Evolutionary conservation across 2,888 invertebrate genomes (phyloP).

Genomic region (Malthinus seriepunctatus): DNA sequence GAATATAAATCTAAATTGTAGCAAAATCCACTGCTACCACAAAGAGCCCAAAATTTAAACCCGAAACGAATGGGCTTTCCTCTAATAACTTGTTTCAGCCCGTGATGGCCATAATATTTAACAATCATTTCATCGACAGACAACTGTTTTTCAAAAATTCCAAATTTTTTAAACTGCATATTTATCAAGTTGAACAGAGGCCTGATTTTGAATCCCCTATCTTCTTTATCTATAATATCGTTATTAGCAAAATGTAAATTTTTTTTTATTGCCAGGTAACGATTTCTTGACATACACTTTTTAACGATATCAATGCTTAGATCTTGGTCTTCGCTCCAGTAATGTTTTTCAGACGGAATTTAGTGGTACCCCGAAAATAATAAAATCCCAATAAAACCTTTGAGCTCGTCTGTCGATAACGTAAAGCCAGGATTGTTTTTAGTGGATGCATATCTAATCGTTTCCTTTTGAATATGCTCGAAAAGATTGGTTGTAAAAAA

Average conservation of each 20-base stretch:
- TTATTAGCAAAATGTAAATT: neutral
- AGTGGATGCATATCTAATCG: neutral
- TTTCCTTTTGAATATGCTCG: neutral
- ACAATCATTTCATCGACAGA: conserved; percentile 23
- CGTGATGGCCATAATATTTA: conserved; percentile 14
- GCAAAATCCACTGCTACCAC: conserved; percentile 12
- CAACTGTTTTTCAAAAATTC: conserved; percentile 3
- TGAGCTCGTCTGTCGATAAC: neutral
- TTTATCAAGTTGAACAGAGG: neutral
- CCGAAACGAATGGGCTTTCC: conserved; percentile 20
- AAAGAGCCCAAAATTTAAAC: conserved; percentile 19
- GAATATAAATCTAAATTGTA: conserved; percentile 26
- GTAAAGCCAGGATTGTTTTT: too few species aligned
- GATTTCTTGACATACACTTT: neutral
- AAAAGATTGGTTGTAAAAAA: neutral
- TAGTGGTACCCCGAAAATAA: conserved; percentile 1
- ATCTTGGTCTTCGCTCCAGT: neutral
- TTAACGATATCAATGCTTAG: neutral
- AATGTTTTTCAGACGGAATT: neutral
- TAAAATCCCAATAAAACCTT: neutral
- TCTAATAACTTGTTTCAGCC: conserved; percentile 19
- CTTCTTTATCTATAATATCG: neutral
- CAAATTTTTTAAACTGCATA: neutral
- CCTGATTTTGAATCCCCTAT: conserved; percentile 1
- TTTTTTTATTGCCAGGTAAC: neutral